Evolutionary conservation across 2,113 vertebrate species (phyloP).

Genomic region (Eurystomus gularis): DNA sequence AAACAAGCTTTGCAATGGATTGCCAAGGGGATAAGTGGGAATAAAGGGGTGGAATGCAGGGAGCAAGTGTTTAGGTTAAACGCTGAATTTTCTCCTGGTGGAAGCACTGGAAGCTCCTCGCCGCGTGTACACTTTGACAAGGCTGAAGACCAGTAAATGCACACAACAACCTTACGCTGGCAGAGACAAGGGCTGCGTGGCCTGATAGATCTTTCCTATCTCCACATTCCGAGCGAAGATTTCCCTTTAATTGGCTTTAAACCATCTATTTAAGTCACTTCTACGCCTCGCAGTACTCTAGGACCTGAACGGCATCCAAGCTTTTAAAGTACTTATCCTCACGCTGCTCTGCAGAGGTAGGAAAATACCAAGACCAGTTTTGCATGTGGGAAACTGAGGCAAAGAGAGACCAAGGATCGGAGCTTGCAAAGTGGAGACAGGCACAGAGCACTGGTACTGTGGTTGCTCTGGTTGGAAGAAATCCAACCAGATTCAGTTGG

Average conservation of each 20-base stretch:
- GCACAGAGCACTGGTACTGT: neutral
- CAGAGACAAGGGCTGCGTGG: neutral
- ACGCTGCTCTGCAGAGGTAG: neutral
- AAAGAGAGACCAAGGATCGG: neutral
- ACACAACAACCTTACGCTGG: neutral
- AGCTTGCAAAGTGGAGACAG: neutral
- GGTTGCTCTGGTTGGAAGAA: neutral
- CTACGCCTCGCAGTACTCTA: neutral
- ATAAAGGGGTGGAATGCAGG: neutral
- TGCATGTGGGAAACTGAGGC: neutral
- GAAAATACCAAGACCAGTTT: neutral
- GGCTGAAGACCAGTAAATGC: neutral
- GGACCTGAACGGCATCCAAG: neutral
- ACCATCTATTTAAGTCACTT: constrained; percentile 1
- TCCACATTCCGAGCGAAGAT: neutral
- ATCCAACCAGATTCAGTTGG: neutral
- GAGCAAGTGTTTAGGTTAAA: neutral
- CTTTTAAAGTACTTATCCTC: neutral
- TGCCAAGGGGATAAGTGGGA: neutral
- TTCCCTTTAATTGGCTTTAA: constrained; percentile 25
- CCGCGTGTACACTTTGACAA: neutral
- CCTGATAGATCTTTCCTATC: neutral
- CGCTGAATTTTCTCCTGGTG: neutral
- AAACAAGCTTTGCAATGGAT: neutral
- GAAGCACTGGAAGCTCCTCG: neutral